A percentile compares a stretch with the other conserved stretches of the same genome.
Evolutionary conservation across 1,140 invertebrate genomes (phyloP).

Genomic region (Cydia amplana): DNA sequence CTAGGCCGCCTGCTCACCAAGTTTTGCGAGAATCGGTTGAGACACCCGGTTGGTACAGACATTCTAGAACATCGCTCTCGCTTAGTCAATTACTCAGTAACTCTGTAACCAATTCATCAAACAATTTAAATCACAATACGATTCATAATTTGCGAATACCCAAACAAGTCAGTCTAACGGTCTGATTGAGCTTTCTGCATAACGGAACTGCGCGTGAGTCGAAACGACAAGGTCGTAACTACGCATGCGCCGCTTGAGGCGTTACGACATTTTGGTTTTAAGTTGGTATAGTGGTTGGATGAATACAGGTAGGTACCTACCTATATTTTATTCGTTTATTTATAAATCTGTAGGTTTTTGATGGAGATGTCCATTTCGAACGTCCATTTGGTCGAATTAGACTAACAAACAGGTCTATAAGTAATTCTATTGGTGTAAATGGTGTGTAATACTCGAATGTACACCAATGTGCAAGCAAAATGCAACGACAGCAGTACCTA

Average conservation of each 20-base stretch:
- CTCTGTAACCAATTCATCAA: background rate
- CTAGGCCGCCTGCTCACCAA: too few relatives aligned
- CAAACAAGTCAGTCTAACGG: conserved; percentile 13
- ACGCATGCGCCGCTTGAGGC: background rate
- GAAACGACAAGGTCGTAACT: background rate
- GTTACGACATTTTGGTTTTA: background rate
- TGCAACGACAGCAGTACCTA: too few relatives aligned
- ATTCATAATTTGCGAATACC: background rate
- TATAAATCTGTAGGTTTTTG: background rate
- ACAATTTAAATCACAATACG: background rate
- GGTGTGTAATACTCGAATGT: too few relatives aligned
- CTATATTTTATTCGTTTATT: background rate
- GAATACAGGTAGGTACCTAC: background rate
- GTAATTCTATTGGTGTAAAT: too few relatives aligned
- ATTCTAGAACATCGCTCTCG: too few relatives aligned
- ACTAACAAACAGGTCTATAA: too few relatives aligned
- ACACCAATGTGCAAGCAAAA: too few relatives aligned
- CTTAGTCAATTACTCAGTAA: too few relatives aligned
- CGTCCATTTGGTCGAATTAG: too few relatives aligned
- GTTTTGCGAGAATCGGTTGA: too few relatives aligned
- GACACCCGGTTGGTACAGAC: too few relatives aligned
- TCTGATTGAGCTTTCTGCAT: background rate
- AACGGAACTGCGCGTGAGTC: background rate
- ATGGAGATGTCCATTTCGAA: too few relatives aligned
- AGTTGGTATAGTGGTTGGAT: background rate